Percentiles rank a stretch among this genome's conserved stretches.
Conservation (phyloP, 2,113 vertebrate species). For the Leptobrachium leishanense region DNA sequence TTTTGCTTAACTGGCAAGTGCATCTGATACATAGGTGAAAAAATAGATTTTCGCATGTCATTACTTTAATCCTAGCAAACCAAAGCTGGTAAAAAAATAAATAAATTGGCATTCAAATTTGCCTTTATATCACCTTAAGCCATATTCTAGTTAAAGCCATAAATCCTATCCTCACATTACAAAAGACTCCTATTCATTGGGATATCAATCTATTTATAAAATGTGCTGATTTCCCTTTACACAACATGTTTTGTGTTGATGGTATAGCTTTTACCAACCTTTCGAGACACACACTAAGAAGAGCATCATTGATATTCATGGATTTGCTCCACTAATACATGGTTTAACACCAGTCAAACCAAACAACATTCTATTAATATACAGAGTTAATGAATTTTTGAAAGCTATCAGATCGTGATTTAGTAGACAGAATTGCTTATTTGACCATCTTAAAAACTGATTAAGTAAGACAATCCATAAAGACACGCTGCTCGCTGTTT, state of each 20-base stretch:
- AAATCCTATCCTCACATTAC: no score
- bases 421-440: conserved; percentile 52
- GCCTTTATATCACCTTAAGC: no score
- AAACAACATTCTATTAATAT: background rate
- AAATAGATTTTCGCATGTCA: no score
- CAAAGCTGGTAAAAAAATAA: no score
- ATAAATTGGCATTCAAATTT: no score
- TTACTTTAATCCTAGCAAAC: no score
- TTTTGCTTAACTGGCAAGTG: no score
- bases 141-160: no score
- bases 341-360: background rate
- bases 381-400: conserved; percentile 8
- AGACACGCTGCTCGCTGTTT: conserved; percentile 56
- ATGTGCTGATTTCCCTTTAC: no score
- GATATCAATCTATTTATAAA: no score
- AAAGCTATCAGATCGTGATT: conserved; percentile 50
- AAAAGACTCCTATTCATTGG: no score
- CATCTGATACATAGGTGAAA: no score
- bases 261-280: background rate
- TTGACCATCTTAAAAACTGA: conserved; percentile 57
- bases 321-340: background rate
- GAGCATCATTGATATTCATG: background rate
- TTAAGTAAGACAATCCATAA: conserved; percentile 57
- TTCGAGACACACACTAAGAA: background rate
- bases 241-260: background rate